Base-by-base conservation (phyloP, 2,113 vertebrate species). In the Equus przewalskii region DNA sequence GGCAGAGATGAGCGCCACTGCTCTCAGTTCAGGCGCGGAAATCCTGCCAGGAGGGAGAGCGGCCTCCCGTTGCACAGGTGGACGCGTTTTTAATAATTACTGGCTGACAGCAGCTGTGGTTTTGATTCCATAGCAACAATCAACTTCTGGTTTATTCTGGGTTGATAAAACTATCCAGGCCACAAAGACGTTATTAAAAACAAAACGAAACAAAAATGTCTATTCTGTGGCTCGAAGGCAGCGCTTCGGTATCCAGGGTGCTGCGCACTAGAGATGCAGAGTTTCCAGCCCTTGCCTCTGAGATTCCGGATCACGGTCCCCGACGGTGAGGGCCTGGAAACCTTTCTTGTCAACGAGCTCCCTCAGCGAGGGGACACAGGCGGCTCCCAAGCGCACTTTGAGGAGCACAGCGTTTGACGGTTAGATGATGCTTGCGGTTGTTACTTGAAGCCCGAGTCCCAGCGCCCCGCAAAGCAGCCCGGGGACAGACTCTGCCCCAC, bases 61-160 rank as follows among this genome's bases (percentile, higher is more conserved):
- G 6, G 83, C 86, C 26, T 94, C 93, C 44, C 18, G 65, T 14
- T 36, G 73, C 82, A 65, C 97, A 97, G 96, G 96, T 96, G 96
- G 94, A 90, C 36, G 14, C 24, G 7, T 21, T 92, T 76, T 92
- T 90, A 92, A 83, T 97, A 96, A 98, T 97, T 92, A 93, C 75
- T 22, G 90, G 79, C 80, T 97, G 92, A 94, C 90, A 76, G 92
- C 97, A 92, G 78, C 80, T 6, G 10, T 16, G 92, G 87, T 89
- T 97, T 81, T 82, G 91, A 94, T 64, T 67, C 94, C 97, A 97
- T 98, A 56, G 97, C 97, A 97, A 96, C 92, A 13, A 97, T 96
- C 96, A 96, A 26, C 95, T 95, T 62, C 80, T 84, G 94, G 87
- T 95, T 96, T 95, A 85, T 92, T 98, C 94, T 58, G 94, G 94